Evolutionary conservation across 2,113 vertebrate genomes (phyloP), one percentile per base, ranked within the genome.

Genomic region (Tylochromis polylepis): DNA sequence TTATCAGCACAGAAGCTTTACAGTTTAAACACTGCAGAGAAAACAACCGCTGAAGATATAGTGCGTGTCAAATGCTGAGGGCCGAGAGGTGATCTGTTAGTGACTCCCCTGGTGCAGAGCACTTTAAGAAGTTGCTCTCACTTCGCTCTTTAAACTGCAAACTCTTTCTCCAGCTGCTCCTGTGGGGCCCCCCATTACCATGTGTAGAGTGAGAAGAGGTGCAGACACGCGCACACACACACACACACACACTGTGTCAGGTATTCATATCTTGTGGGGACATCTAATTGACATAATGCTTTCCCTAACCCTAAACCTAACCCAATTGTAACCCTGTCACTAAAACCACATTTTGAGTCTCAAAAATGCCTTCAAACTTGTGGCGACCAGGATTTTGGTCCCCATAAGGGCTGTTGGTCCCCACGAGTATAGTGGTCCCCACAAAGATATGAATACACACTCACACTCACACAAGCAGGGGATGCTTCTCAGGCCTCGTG

Each of bases 151-250:
- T 79, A 57, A 85, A 86, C 81, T 67, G 84, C 34, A 79, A 70
- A 78, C 49, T 89, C 84, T 79, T 89, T 78, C 22, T 79, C 81
- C 60, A 27, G 86, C 87, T 87, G 84, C 83, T 91, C 85, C 89
- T 34, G 8, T 36, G 60, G 79, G 53, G 72, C 58, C 49, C 27
- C 16, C 11, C 11, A 58, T 81, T 79, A 55, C 70, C 60, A 38
- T 46, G 81, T 86, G 60, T n/a, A 4, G 18, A 65, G 62, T 27
- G 65, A 88, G 31, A 55, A 58, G 11, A 22, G 27, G 20, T 24
- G 14, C 11, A 9, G n/a, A 41, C 22, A 5, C 10, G 27, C 27
- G 14, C 29, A 87, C 24, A 36, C 6, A 38, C 11, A 20, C n/a
- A n/a, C n/a, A n/a, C n/a, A n/a, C n/a, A n/a, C n/a, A n/a, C n/a